Percentiles rank a stretch among this genome's conserved stretches.
These are phyloP conservation scores for Typhlomys cinereus DNA, from an alignment of 2,113 vertebrate genomes.

Conservation along the genomic window DNA sequence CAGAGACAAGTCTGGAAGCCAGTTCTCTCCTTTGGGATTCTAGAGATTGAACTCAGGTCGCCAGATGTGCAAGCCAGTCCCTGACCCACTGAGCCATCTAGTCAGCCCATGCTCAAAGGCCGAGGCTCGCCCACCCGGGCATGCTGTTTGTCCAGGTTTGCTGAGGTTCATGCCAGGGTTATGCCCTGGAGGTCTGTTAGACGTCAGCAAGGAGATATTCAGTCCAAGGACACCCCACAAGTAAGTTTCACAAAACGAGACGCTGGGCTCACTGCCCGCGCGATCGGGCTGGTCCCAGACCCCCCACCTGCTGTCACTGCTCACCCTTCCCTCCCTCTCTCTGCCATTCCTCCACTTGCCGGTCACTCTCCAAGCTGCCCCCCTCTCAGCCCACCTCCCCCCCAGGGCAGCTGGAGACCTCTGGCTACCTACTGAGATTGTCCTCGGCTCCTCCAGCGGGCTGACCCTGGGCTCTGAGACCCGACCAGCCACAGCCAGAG, in stretches of 20 bases:
- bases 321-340: not conserved
- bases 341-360: not conserved
- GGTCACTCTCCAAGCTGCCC: not conserved
- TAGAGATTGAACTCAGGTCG: too few species aligned
- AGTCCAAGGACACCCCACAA: constrained; percentile 9
- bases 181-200: constrained; percentile 2
- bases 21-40: too few species aligned
- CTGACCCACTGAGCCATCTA: too few species aligned
- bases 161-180: not conserved
- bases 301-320: not conserved
- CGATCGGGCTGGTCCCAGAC: too few species aligned
- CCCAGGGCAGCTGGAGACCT: not conserved
- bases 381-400: not conserved
- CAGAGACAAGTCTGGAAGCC: too few species aligned
- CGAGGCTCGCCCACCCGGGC: not conserved
- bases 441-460: not conserved
- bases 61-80: too few species aligned
- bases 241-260: not conserved
- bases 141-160: not conserved
- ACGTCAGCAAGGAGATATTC: not conserved
- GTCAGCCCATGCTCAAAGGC: too few species aligned
- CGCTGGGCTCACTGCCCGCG: not conserved
- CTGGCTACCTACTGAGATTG: not conserved
- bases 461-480: not conserved
- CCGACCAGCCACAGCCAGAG: not conserved